Conservation (phyloP, 2,888 invertebrate species). For the Drosophila demipolita region DNA sequence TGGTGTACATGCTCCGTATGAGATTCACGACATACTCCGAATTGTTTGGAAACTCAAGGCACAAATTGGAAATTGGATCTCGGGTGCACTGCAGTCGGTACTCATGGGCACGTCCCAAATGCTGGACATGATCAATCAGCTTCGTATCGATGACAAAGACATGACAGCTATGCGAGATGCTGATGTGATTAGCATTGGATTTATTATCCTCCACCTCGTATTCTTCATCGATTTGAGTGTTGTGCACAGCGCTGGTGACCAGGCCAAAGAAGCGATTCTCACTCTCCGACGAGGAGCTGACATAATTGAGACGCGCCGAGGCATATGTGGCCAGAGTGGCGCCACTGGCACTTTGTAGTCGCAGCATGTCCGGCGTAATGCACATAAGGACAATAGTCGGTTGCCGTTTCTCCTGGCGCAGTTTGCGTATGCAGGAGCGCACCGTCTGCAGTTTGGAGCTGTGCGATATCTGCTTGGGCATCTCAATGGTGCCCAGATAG, state of each 20-base stretch:
- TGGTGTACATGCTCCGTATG: conserved; percentile 90
- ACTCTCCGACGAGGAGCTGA: conserved; percentile 95
- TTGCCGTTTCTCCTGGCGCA: conserved; percentile 94
- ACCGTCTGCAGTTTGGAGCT: conserved; percentile 92
- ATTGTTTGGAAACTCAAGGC: conserved; percentile 95
- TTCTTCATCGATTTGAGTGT: conserved; percentile 84
- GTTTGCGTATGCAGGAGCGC: conserved; percentile 93
- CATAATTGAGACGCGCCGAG: conserved; percentile 93
- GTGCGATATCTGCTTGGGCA: conserved; percentile 93
- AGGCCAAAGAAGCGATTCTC: conserved; percentile 97
- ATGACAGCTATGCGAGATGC: conserved; percentile 95
- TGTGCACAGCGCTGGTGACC: conserved; percentile 92
- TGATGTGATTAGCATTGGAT: conserved; percentile 80
- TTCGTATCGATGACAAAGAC: conserved; percentile 97
- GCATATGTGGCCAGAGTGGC: conserved; percentile 94
- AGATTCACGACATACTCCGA: conserved; percentile 91
- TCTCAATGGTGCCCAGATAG: conserved; percentile 97
- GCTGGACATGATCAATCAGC: conserved; percentile 92
- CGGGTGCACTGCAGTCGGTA: conserved; percentile 95
- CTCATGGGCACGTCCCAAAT: conserved; percentile 91
- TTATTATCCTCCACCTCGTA: conserved; percentile 68
- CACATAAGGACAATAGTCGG: conserved; percentile 94
- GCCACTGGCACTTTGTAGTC: conserved; percentile 91
- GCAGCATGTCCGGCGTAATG: conserved; percentile 92
- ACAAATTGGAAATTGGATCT: conserved; percentile 91